Evolutionary conservation across 1,140 invertebrate genomes (phyloP).

Genomic region (Zaprionus vittiger): DNA sequence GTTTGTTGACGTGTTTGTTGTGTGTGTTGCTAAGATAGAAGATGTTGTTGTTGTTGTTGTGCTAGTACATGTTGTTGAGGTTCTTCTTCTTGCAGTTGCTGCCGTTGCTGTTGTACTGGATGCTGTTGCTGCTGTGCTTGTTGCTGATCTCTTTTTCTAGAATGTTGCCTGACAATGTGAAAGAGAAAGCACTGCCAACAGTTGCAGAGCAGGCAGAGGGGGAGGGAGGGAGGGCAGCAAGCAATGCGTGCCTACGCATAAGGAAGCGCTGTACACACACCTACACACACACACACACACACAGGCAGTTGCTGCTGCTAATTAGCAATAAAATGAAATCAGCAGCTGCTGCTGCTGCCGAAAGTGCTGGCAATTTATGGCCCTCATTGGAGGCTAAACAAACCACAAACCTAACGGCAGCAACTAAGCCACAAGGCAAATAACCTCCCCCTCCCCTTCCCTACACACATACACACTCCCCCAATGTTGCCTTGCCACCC

Average conservation of each 20-base stretch:
- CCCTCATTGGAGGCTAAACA: conserved; percentile 14
- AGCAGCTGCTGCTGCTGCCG: conserved; percentile 21
- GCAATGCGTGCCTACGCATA: conserved; percentile 18
- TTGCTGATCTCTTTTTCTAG: conserved; percentile 54
- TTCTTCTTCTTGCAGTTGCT: conserved; percentile 21
- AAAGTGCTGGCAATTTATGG: conserved; percentile 62
- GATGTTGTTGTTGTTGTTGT: conserved; percentile 62
- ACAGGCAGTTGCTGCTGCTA: background rate
- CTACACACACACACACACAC: too few species aligned
- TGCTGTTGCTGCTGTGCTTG: conserved; percentile 9
- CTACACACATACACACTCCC: background rate
- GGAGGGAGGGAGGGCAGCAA: background rate
- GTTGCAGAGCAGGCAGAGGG: background rate
- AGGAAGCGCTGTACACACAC: too few species aligned
- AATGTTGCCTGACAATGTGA: conserved; percentile 67
- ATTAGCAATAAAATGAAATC: conserved; percentile 36
- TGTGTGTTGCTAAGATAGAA: conserved; percentile 26
- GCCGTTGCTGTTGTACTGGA: conserved; percentile 14
- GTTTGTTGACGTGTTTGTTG: background rate
- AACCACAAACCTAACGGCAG: conserved; percentile 24
- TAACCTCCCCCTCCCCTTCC: background rate
- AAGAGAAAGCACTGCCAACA: conserved; percentile 67
- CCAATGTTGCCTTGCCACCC: background rate
- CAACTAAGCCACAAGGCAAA: conserved; percentile 49
- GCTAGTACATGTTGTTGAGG: background rate